A percentile compares a stretch with the other conserved stretches of the same genome.
Conservation (phyloP, 2,113 vertebrate genomes). For the Plectropomus leopardus region DNA sequence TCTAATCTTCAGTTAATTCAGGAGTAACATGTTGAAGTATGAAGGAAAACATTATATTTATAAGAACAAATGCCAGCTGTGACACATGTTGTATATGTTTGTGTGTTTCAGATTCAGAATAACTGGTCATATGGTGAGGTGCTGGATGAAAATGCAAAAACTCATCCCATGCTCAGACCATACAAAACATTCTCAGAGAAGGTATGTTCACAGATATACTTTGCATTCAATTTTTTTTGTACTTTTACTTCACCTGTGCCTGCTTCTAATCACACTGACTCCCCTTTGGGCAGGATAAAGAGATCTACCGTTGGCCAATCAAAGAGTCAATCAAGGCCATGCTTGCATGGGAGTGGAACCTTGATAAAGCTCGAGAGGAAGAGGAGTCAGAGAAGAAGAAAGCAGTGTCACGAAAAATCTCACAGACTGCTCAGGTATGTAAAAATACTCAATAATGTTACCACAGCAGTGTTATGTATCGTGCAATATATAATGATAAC, state of each 20-base stretch:
- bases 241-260: not conserved
- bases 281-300: slow-evolving; percentile 88
- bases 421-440: slow-evolving; percentile 91
- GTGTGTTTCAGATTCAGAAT: slow-evolving; percentile 89
- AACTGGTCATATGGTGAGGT: slow-evolving; percentile 94
- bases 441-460: not conserved
- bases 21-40: not conserved
- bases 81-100: slow-evolving; percentile 10
- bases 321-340: slow-evolving; percentile 96
- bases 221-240: not conserved
- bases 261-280: not conserved
- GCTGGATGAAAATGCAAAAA: slow-evolving; percentile 92
- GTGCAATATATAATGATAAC: not conserved
- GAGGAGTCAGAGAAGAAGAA: slow-evolving; percentile 93
- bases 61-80: not conserved
- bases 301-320: slow-evolving; percentile 97
- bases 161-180: slow-evolving; percentile 93
- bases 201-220: slow-evolving; percentile 73
- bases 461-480: not conserved
- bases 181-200: slow-evolving; percentile 98
- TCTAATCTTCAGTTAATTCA: slow-evolving; percentile 3
- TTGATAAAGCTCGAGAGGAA: slow-evolving; percentile 93
- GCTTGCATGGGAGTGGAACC: slow-evolving; percentile 95
- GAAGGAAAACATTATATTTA: not conserved
- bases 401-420: slow-evolving; percentile 89